Evolutionary conservation across 1,140 invertebrate species (phyloP).

Genomic region (Calycopis cecrops): DNA sequence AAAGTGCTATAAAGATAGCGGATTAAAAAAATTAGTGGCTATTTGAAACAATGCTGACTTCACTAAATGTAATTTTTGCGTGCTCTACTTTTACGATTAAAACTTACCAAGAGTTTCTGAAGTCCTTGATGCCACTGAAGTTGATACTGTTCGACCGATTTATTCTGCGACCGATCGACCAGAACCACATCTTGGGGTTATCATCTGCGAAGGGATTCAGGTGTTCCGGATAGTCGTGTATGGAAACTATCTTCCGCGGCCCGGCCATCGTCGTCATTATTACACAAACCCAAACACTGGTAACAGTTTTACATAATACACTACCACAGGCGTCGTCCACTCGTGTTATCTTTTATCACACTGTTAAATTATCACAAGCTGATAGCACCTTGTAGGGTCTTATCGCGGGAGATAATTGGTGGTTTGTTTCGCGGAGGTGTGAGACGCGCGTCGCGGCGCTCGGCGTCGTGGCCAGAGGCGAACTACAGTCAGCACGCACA

Average conservation of each 20-base stretch:
- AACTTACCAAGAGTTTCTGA: slow-evolving; percentile 74
- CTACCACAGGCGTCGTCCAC: slow-evolving; percentile 55
- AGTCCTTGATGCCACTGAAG: slow-evolving; percentile 73
- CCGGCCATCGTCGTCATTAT: slow-evolving; percentile 50
- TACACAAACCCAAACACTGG: slow-evolving; percentile 26
- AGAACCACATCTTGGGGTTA: slow-evolving; percentile 76
- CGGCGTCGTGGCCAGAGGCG: slow-evolving; percentile 46
- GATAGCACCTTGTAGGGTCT: slow-evolving; percentile 58
- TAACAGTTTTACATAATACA: slow-evolving; percentile 67
- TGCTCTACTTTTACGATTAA: slow-evolving; percentile 12
- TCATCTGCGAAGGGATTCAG: slow-evolving; percentile 83
- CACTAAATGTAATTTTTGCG: background rate
- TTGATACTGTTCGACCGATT: slow-evolving; percentile 75
- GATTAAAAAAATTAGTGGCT: slow-evolving; percentile 3
- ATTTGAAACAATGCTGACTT: background rate
- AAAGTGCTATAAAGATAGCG: background rate
- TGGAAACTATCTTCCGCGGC: slow-evolving; percentile 62
- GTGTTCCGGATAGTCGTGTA: slow-evolving; percentile 83
- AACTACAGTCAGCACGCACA: slow-evolving; percentile 34
- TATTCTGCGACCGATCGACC: slow-evolving; percentile 65
- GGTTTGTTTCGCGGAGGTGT: slow-evolving; percentile 55
- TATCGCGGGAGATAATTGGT: slow-evolving; percentile 63
- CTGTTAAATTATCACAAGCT: slow-evolving; percentile 59
- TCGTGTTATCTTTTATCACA: slow-evolving; percentile 65
- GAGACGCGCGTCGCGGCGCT: slow-evolving; percentile 41